Evolutionary conservation across 1,140 invertebrate genomes (phyloP).

Genomic region (Phymastichus coffea): DNA sequence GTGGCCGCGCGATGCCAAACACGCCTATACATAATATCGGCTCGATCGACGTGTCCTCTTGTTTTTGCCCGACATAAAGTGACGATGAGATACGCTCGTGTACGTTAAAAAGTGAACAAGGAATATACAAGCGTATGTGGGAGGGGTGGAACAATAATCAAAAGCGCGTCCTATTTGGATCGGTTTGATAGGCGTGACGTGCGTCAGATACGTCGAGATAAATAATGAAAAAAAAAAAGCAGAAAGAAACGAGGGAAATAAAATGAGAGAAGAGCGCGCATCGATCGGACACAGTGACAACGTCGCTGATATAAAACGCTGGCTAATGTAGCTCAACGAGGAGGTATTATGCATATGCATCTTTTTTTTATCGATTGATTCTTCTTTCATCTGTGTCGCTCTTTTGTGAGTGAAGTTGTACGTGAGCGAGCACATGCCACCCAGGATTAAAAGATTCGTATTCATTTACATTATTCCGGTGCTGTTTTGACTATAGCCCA

Average conservation of each 20-base stretch:
- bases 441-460: no score
- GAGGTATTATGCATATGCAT: background rate
- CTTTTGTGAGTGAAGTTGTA: no score
- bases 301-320: conserved; percentile 6
- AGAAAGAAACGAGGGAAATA: background rate
- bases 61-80: conserved; percentile 7
- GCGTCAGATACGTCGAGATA: conserved; percentile 23
- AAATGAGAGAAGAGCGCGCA: no score
- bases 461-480: no score
- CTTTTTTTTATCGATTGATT: no score
- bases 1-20: background rate
- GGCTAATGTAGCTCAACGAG: conserved; percentile 7
- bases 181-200: conserved; percentile 18
- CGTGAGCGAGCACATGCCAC: no score
- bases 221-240: no score
- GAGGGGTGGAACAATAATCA: background rate
- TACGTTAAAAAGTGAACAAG: background rate
- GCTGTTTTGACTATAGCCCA: no score
- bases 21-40: no score
- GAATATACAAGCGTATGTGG: no score
- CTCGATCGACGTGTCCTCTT: conserved; percentile 12
- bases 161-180: conserved; percentile 11
- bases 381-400: no score
- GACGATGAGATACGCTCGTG: background rate
- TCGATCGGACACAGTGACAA: background rate